phyloP scores from a whole-genome alignment of 2,888 invertebrate genomes.

The Xylocampa areola region DNA sequence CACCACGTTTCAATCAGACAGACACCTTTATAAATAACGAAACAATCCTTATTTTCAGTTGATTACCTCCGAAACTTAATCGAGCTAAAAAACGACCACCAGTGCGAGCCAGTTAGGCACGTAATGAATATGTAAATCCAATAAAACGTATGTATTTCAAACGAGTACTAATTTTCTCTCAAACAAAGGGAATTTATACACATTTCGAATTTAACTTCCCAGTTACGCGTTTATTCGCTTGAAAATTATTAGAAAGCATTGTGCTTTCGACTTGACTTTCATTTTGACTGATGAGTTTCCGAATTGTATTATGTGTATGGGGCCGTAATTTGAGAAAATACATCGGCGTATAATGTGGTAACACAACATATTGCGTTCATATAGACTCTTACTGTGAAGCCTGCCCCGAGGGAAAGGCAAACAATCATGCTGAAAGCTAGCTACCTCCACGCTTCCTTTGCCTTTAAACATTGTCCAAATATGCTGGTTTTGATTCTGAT shows the following conservation, averaged over 20 bases:
- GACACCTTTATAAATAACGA: conserved; percentile 45
- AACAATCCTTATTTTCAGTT: conserved; percentile 25
- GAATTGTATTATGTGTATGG: conserved; percentile 6
- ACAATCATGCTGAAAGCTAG: conserved; percentile 49
- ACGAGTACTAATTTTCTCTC: conserved; percentile 42
- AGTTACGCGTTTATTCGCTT: conserved; percentile 14
- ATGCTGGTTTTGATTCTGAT: conserved; percentile 26
- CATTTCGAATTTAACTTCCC: conserved; percentile 28
- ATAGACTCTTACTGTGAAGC: conserved; percentile 9
- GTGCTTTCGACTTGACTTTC: conserved; percentile 7
- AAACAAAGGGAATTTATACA: conserved; percentile 30
- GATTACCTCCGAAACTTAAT: conserved; percentile 46
- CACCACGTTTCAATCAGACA: conserved; percentile 27
- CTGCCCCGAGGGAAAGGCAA: conserved; percentile 33
- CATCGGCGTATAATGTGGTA: conserved; percentile 8
- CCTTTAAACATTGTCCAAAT: conserved; percentile 28
- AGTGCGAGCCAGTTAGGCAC: conserved; percentile 31
- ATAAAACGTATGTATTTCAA: conserved; percentile 51
- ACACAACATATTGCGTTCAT: conserved; percentile 7
- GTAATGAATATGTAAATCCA: conserved; percentile 56
- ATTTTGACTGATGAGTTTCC: conserved; percentile 19
- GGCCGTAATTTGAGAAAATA: not conserved
- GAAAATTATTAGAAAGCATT: conserved; percentile 11
- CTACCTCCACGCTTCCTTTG: conserved; percentile 13
- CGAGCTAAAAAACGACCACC: conserved; percentile 33